Conservation (phyloP, 2,113 vertebrate genomes). For the Nyctibius bracteatus region DNA sequence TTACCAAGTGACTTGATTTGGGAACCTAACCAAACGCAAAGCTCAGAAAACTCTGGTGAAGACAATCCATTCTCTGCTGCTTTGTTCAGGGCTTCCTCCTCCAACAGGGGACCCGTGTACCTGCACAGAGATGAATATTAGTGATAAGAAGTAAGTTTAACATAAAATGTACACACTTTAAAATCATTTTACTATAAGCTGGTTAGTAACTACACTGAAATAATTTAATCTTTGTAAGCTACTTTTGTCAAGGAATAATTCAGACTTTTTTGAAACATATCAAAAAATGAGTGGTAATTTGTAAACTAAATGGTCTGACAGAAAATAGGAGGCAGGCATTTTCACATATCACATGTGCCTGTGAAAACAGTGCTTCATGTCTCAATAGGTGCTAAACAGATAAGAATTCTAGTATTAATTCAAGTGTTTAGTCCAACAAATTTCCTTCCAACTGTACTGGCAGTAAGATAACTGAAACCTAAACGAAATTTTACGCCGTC, state of each 20-base stretch:
- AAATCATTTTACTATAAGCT: background rate
- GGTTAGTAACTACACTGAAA: background rate
- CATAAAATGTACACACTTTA: background rate
- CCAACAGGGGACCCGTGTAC: conserved; percentile 84
- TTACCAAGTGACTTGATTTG: conserved; percentile 79
- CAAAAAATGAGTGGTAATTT: background rate
- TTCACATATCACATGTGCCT: fast-evolving
- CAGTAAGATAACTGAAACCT: fast-evolving
- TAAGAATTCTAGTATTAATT: background rate
- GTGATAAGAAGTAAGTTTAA: background rate
- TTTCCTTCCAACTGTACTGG: too few relatives aligned
- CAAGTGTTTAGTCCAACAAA: background rate
- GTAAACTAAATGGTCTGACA: background rate
- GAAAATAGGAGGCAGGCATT: background rate
- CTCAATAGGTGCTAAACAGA: background rate
- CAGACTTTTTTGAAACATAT: background rate
- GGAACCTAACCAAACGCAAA: conserved; percentile 85
- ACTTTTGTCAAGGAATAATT: background rate
- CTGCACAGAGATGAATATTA: conserved; percentile 55
- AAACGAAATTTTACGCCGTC: too few relatives aligned
- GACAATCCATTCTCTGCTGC: conserved; percentile 83
- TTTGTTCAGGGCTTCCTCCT: conserved; percentile 78
- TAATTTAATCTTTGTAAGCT: background rate
- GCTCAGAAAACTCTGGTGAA: conserved; percentile 84
- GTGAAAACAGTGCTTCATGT: background rate